phyloP scores from a whole-genome alignment of 2,797 vertebrate species.

The Lepus oiostolus region DNA sequence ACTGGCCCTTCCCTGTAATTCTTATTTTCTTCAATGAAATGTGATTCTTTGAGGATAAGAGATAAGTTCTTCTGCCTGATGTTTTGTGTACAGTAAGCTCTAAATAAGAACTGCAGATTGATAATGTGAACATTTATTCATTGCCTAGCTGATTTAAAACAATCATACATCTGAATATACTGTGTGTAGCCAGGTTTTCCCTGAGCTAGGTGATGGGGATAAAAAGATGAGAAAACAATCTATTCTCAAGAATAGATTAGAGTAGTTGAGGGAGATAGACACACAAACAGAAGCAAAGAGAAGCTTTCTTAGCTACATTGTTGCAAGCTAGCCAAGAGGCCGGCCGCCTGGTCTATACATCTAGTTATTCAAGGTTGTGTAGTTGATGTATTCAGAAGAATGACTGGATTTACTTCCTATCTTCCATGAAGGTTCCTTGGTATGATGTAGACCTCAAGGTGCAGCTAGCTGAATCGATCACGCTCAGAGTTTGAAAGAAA shows the following conservation, averaged over 20 bases:
- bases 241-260: not conserved
- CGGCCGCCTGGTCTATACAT: not conserved
- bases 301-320: not conserved
- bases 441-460: not conserved
- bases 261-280: not conserved
- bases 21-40: slow-evolving; percentile 62
- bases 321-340: not conserved
- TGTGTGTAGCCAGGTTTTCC: not conserved
- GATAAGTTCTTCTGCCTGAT: not conserved
- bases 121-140: slow-evolving; percentile 44
- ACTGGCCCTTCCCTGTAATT: not conserved
- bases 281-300: not conserved
- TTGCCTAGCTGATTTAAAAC: slow-evolving; percentile 3
- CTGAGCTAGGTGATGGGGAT: not conserved
- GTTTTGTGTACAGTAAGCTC: not conserved
- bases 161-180: not conserved
- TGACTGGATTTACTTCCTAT: slow-evolving; percentile 18
- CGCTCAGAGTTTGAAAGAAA: slow-evolving; percentile 23
- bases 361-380: not conserved
- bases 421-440: not conserved
- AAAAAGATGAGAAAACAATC: not conserved
- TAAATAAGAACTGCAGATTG: slow-evolving; percentile 39
- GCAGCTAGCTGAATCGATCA: not conserved
- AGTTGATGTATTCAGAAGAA: not conserved
- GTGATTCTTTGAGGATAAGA: not conserved